Conservation (phyloP, 2,113 vertebrate genomes). For the Promerops cafer region DNA sequence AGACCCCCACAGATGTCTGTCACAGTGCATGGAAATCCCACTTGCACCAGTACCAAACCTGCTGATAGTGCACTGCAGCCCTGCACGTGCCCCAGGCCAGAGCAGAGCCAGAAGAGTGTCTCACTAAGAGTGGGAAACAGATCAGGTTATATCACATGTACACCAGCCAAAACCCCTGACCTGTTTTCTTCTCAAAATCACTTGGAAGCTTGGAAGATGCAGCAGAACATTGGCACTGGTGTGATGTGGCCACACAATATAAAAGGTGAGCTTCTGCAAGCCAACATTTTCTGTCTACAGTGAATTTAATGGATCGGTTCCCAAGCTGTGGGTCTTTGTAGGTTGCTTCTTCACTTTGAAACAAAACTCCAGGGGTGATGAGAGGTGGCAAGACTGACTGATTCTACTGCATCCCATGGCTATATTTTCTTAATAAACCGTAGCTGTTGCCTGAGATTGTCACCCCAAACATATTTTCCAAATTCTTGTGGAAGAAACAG, state of each 20-base stretch:
- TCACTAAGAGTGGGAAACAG: not conserved
- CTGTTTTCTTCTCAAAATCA: not conserved
- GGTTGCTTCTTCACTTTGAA: not conserved
- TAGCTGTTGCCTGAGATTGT: not conserved
- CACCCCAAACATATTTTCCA: too few species aligned
- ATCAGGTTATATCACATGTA: not conserved
- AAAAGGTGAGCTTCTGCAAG: not conserved
- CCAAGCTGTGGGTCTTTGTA: not conserved
- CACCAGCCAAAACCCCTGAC: not conserved
- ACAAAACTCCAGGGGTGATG: not conserved
- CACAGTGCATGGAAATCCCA: not conserved
- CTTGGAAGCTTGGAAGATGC: not conserved
- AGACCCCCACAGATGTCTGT: not conserved
- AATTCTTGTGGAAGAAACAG: too few species aligned
- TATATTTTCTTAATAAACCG: not conserved
- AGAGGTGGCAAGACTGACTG: not conserved
- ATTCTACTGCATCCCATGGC: not conserved
- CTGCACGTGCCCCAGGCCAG: rapidly evolving
- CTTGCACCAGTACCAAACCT: not conserved
- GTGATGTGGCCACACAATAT: rapidly evolving
- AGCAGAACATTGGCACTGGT: not conserved
- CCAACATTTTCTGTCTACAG: not conserved
- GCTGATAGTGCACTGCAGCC: rapidly evolving
- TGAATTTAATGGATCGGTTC: not conserved
- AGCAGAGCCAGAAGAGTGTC: not conserved